phyloP scores from a whole-genome alignment of 2,113 vertebrate genomes.

The Willisornis vidua region DNA sequence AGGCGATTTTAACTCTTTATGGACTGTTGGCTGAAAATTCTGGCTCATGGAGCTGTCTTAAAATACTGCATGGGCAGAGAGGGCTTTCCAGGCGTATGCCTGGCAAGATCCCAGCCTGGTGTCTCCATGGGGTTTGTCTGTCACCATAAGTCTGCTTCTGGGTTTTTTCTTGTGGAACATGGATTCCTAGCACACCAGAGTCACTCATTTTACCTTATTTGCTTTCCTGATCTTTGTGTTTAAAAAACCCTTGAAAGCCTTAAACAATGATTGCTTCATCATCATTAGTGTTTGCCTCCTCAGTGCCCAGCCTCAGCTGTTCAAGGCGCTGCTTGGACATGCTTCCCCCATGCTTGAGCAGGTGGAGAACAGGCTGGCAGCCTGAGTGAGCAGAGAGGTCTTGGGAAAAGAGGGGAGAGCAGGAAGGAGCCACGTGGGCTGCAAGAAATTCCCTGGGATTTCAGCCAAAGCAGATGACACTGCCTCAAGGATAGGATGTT shows the following conservation, averaged over 20 bases:
- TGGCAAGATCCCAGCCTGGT: background rate
- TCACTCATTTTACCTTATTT: background rate
- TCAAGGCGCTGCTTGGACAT: background rate
- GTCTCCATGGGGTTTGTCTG: background rate
- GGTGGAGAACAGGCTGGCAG: background rate
- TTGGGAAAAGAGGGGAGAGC: background rate
- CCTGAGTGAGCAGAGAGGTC: background rate
- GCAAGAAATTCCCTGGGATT: background rate
- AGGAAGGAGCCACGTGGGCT: background rate
- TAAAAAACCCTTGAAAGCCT: background rate
- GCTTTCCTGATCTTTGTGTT: background rate
- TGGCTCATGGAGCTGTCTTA: background rate
- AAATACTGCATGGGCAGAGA: background rate
- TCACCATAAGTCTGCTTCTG: background rate
- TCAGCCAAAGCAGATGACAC: background rate
- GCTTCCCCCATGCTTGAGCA: background rate
- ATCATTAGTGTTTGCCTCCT: background rate
- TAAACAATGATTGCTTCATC: background rate
- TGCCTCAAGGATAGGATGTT: background rate
- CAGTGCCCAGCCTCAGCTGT: background rate
- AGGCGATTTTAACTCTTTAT: background rate
- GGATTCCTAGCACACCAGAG: background rate
- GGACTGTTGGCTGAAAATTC: background rate
- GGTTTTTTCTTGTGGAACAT: background rate
- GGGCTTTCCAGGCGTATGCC: background rate